These are phyloP conservation scores for Strix uralensis DNA, from an alignment of 2,113 vertebrate species.

Conservation along the genomic window DNA sequence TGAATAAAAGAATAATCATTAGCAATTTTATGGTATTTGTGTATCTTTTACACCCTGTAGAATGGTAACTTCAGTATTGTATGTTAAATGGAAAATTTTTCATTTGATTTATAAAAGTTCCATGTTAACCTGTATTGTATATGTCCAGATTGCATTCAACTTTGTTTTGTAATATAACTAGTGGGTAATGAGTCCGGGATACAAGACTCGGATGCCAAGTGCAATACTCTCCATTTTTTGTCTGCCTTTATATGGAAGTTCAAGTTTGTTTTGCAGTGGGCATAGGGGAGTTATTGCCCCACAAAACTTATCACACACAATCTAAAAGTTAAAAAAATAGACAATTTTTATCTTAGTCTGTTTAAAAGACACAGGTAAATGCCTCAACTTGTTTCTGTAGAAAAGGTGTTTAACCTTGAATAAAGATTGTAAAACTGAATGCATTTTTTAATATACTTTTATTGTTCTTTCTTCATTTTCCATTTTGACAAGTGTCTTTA, in stretches of 20 bases:
- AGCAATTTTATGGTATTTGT: constrained; percentile 45
- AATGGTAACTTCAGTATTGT: constrained; percentile 44
- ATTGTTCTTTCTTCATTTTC: background rate
- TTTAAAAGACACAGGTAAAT: background rate
- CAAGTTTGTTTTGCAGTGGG: background rate
- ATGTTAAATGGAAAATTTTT: constrained; percentile 2
- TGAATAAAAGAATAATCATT: constrained; percentile 48
- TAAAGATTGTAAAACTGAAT: constrained; percentile 9
- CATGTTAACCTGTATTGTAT: background rate
- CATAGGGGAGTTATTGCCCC: background rate
- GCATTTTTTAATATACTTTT: background rate
- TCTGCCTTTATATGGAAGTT: background rate
- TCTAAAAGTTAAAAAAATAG: background rate
- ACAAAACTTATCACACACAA: background rate
- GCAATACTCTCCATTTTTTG: background rate
- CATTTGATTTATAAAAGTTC: background rate
- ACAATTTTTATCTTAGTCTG: background rate
- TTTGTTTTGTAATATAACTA: background rate
- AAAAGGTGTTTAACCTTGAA: background rate
- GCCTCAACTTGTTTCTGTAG: background rate
- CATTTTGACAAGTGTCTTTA: background rate
- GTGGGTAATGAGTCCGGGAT: background rate
- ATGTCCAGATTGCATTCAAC: background rate
- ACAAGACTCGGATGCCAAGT: background rate
- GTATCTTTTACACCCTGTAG: constrained; percentile 14